phyloP scores from a whole-genome alignment of 2,797 vertebrate species.

The Lindbergichthys nudifrons region DNA sequence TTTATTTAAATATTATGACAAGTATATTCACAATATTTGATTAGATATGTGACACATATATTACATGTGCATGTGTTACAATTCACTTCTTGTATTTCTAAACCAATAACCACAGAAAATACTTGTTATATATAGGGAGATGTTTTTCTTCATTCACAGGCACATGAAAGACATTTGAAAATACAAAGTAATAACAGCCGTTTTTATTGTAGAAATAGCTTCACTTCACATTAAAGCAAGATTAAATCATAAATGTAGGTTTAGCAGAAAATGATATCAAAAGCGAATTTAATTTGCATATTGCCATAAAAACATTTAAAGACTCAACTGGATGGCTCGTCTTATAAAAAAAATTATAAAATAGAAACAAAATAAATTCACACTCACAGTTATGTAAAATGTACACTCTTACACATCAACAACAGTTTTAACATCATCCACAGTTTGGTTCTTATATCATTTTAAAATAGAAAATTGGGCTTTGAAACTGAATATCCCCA shows the following conservation, averaged over 20 bases:
- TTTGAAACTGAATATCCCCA: constrained; percentile 44
- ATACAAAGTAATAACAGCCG: neutral
- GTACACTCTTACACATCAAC: neutral
- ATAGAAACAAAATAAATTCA: neutral
- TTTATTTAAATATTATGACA: neutral
- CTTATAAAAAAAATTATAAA: constrained; percentile 3
- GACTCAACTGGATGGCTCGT: neutral
- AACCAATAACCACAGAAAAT: constrained; percentile 1
- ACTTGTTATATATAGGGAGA: neutral
- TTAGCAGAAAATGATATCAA: constrained; percentile 1
- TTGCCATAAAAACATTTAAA: neutral
- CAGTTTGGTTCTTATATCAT: constrained; percentile 1
- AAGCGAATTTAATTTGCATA: constrained; percentile 16
- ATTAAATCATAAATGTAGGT: neutral
- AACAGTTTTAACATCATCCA: too few species aligned
- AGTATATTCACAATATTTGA: neutral
- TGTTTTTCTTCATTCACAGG: neutral
- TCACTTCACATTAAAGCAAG: constrained; percentile 17
- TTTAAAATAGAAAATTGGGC: constrained; percentile 32
- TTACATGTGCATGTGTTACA: constrained; percentile 1
- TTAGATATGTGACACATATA: neutral
- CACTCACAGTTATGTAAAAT: constrained; percentile 4
- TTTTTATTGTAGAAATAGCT: constrained; percentile 24
- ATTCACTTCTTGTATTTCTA: neutral
- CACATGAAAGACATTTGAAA: neutral